A percentile compares a stretch with the other conserved stretches of the same genome.
These are phyloP conservation scores for Capitulum mitella DNA, from an alignment of 2,888 invertebrate genomes.

Conservation along the genomic window DNA sequence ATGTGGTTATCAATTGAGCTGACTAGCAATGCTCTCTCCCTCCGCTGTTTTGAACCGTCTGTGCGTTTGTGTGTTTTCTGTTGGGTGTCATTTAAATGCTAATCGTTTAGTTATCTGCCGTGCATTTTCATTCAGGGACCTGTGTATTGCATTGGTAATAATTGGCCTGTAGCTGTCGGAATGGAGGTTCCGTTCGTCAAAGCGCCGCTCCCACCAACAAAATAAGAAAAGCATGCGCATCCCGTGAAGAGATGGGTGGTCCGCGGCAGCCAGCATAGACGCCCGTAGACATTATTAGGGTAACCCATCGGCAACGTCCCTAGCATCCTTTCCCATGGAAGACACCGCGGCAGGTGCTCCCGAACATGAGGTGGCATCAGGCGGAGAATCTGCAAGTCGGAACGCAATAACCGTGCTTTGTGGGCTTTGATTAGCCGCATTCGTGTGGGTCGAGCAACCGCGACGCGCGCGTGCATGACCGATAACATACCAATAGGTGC, in stretches of 20 bases:
- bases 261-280: neutral
- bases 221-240: neutral
- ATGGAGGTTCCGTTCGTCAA: neutral
- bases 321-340: too few relatives aligned
- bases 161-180: neutral
- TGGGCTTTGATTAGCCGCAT: neutral
- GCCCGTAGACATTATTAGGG: neutral
- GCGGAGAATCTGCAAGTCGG: neutral
- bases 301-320: neutral
- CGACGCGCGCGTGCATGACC: neutral
- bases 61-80: constrained; percentile 31
- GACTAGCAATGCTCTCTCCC: too few relatives aligned
- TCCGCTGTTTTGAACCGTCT: neutral
- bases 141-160: neutral
- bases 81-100: neutral
- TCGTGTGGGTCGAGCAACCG: neutral
- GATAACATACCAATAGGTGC: neutral
- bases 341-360: too few relatives aligned
- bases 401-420: neutral
- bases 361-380: too few relatives aligned
- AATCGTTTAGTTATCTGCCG: neutral
- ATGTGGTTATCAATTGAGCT: too few relatives aligned
- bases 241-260: too few relatives aligned
- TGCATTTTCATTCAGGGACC: neutral
- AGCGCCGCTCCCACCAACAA: neutral